Conservation (phyloP, 2,888 invertebrate species). For the Athripsodes cinereus region DNA sequence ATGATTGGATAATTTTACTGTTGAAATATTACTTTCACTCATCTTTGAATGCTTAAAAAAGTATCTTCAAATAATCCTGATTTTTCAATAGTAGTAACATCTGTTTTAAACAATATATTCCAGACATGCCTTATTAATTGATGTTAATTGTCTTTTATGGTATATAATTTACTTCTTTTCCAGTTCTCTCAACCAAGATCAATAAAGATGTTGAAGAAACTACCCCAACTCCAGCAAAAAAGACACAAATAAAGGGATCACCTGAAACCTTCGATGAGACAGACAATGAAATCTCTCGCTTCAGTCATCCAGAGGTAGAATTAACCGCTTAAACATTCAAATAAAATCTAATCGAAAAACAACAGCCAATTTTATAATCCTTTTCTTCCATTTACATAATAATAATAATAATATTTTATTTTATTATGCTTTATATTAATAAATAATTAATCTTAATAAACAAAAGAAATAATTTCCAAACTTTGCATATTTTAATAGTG, state of each 20-base stretch:
- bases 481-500: no score
- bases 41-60: no score
- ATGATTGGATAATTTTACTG: no score
- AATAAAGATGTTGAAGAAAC: constrained; percentile 15
- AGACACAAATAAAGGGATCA: constrained; percentile 6
- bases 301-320: constrained; percentile 25
- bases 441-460: no score
- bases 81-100: no score
- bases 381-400: neutral
- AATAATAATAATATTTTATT: neutral
- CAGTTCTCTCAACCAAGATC: neutral
- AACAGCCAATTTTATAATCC: neutral
- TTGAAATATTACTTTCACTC: no score
- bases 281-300: constrained; percentile 24
- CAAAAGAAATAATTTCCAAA: no score
- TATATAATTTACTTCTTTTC: neutral
- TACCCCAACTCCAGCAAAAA: constrained; percentile 11
- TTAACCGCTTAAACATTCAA: constrained; percentile 19
- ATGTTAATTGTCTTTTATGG: no score
- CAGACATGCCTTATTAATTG: no score
- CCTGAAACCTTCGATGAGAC: constrained; percentile 22
- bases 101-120: no score
- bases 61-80: no score
- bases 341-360: neutral
- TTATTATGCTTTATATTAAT: neutral